These are phyloP conservation scores for Panulirus ornatus DNA, from an alignment of 1,140 invertebrate genomes.

Conservation along the genomic window DNA sequence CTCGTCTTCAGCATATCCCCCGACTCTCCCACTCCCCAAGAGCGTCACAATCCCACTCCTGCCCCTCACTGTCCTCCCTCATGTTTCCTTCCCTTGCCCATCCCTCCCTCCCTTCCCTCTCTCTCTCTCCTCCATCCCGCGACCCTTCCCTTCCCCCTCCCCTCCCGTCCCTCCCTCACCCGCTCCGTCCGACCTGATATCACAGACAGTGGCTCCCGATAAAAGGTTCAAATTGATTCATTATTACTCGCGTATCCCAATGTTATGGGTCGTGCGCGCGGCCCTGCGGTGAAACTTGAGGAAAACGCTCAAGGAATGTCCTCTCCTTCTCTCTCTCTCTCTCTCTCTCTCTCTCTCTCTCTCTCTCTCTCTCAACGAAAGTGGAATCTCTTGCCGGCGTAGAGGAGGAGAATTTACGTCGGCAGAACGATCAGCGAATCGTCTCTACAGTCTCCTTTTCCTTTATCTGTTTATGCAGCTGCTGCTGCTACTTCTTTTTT, in stretches of 20 bases:
- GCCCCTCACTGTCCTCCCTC: neutral
- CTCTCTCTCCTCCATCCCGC: neutral
- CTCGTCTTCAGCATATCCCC: neutral
- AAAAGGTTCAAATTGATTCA: constrained; percentile 72
- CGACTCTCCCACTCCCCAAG: neutral
- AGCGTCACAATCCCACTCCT: neutral
- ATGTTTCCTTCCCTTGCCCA: neutral
- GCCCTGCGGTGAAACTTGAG: constrained; percentile 1
- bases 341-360: constrained; percentile 10
- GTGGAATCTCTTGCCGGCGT: too few relatives aligned
- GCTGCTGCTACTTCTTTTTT: neutral
- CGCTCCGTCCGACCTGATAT: constrained; percentile 45
- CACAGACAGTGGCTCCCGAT: constrained; percentile 67
- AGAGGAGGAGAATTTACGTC: too few relatives aligned
- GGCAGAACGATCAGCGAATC: too few relatives aligned
- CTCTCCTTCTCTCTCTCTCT: neutral
- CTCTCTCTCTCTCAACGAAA: neutral
- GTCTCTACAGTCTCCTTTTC: neutral
- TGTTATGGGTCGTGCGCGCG: constrained; percentile 32
- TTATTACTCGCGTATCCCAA: constrained; percentile 59
- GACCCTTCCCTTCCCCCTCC: neutral
- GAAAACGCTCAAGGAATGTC: constrained; percentile 43
- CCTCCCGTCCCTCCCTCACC: neutral
- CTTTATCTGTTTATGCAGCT: neutral
- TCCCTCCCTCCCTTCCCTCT: neutral